Conservation (phyloP, 2,888 invertebrate species). For the Limnephilus rhombicus region DNA sequence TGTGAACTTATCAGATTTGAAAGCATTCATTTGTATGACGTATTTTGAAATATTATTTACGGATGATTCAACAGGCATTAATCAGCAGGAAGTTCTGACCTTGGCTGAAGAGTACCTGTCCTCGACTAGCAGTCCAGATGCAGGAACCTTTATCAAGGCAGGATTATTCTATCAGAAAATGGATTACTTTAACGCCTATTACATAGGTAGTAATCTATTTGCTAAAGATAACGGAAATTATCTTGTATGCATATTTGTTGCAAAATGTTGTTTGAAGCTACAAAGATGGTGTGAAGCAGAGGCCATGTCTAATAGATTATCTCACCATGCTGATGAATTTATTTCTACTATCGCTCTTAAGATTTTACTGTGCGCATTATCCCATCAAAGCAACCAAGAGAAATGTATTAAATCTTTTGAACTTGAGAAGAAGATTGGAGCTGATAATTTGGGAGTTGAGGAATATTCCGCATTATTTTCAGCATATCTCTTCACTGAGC, state of each 20-base stretch:
- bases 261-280: conserved; percentile 72
- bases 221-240: conserved; percentile 19
- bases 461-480: conserved; percentile 68
- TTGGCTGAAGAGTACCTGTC: conserved; percentile 45
- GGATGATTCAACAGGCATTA: conserved; percentile 67
- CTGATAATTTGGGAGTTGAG: conserved; percentile 68
- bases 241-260: conserved; percentile 69
- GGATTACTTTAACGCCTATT: conserved; percentile 71
- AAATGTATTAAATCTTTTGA: conserved; percentile 77
- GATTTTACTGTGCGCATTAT: conserved; percentile 69
- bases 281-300: conserved; percentile 75
- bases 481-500: conserved; percentile 72
- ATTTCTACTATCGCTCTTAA: conserved; percentile 67
- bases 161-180: conserved; percentile 69
- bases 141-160: conserved; percentile 30
- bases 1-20: conserved; percentile 17
- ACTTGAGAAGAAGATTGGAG: conserved; percentile 70
- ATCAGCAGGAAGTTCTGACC: conserved; percentile 20
- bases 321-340: conserved; percentile 67
- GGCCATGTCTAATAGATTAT: conserved; percentile 71
- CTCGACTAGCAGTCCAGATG: conserved; percentile 71
- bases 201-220: conserved; percentile 8
- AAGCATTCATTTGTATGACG: conserved; percentile 43
- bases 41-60: conserved; percentile 36
- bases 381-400: conserved; percentile 72